Percentiles rank a stretch among this genome's conserved stretches.
Evolutionary conservation across 2,113 vertebrate species (phyloP).

Genomic region (Myxocyprinus asiaticus): DNA sequence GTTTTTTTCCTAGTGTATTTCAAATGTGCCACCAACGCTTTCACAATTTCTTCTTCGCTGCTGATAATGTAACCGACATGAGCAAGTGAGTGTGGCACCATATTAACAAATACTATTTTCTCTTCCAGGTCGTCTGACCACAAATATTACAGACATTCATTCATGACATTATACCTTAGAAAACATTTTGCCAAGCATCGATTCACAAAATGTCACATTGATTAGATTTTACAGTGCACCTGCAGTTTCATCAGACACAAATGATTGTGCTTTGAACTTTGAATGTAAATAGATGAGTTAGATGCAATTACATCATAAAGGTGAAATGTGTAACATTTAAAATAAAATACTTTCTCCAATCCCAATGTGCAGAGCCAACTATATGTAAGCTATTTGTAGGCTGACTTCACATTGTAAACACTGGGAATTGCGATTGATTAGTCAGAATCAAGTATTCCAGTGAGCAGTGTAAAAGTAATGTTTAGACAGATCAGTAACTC

Average conservation of each 20-base stretch:
- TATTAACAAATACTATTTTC: not conserved
- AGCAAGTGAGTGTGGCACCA: constrained; percentile 82
- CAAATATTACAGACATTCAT: not conserved
- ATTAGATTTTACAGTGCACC: constrained; percentile 1
- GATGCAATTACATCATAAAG: no score
- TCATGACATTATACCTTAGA: not conserved
- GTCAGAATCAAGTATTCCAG: no score
- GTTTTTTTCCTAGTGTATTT: constrained; percentile 80
- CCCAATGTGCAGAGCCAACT: no score
- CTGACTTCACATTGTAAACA: no score
- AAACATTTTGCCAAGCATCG: not conserved
- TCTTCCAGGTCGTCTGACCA: not conserved
- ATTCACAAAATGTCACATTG: constrained; percentile 24
- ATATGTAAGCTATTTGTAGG: no score
- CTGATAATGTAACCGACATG: constrained; percentile 87
- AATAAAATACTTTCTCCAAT: no score
- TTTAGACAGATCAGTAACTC: no score
- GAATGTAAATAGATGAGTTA: not conserved
- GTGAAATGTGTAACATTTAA: no score
- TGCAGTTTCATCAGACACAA: not conserved
- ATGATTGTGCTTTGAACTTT: not conserved
- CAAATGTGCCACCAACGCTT: constrained; percentile 86
- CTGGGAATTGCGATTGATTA: no score
- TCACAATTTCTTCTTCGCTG: constrained; percentile 90
- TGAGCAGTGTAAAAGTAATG: no score